These are phyloP conservation scores for Lethocerus indicus DNA, from an alignment of 1,140 invertebrate species.

Conservation along the genomic window DNA sequence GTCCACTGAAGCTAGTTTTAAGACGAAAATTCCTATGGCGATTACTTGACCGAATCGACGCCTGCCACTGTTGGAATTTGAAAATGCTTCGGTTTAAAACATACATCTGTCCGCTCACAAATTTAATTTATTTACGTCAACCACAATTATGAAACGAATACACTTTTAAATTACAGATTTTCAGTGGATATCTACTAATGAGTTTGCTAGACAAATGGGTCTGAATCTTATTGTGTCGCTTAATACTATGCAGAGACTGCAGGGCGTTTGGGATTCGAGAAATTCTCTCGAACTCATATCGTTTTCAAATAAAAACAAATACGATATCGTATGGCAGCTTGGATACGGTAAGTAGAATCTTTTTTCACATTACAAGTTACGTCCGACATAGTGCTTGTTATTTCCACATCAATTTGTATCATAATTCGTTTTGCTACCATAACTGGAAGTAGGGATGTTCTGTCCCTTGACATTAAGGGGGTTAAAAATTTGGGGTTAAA, in stretches of 20 bases:
- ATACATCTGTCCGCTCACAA: neutral
- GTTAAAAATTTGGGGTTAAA: too few relatives aligned
- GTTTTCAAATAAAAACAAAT: conserved; percentile 33
- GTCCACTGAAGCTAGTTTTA: neutral
- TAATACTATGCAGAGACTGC: conserved; percentile 5
- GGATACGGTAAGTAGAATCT: conserved; percentile 45
- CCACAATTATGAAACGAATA: neutral
- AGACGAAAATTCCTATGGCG: neutral
- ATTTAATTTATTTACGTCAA: neutral
- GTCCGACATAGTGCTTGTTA: too few relatives aligned
- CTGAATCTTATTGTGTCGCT: conserved; percentile 23
- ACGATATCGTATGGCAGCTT: conserved; percentile 41
- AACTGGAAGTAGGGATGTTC: too few relatives aligned
- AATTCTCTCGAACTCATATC: conserved; percentile 32
- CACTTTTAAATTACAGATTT: conserved; percentile 18
- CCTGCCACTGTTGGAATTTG: neutral
- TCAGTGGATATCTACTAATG: conserved; percentile 21
- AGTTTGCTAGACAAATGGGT: conserved; percentile 23
- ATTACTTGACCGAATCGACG: neutral
- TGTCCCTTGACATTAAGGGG: too few relatives aligned
- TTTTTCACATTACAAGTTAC: too few relatives aligned
- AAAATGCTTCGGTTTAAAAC: neutral
- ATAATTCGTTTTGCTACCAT: too few relatives aligned
- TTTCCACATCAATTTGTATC: too few relatives aligned
- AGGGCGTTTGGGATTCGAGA: conserved; percentile 31